A percentile compares a stretch with the other conserved stretches of the same genome.
These are phyloP conservation scores for Paramisgurnus dabryanus DNA, from an alignment of 2,113 vertebrate genomes.

Conservation along the genomic window DNA sequence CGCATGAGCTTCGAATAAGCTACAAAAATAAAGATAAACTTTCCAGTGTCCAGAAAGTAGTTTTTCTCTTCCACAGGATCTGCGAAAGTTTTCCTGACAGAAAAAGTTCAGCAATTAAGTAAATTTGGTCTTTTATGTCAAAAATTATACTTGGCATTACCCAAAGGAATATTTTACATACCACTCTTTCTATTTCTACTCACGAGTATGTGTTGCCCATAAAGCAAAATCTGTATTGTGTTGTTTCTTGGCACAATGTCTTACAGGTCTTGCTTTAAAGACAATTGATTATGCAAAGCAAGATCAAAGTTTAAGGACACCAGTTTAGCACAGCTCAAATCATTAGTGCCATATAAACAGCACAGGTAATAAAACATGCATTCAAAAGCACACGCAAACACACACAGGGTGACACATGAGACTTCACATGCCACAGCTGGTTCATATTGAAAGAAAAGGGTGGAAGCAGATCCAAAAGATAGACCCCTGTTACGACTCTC, in stretches of 20 bases:
- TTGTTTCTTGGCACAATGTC: neutral
- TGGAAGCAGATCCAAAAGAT: slow-evolving; percentile 24
- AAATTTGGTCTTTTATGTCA: too few relatives aligned
- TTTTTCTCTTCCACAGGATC: too few relatives aligned
- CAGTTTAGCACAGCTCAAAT: neutral
- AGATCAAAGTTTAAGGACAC: slow-evolving; percentile 37
- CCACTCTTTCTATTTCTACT: too few relatives aligned
- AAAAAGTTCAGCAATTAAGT: too few relatives aligned
- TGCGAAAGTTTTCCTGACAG: too few relatives aligned
- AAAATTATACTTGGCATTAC: too few relatives aligned
- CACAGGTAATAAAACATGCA: slow-evolving; percentile 38
- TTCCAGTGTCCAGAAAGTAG: too few relatives aligned
- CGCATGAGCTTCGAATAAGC: too few relatives aligned
- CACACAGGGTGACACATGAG: slow-evolving; percentile 25
- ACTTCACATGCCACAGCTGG: slow-evolving; percentile 51
- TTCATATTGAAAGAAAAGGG: slow-evolving; percentile 49
- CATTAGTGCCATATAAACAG: slow-evolving; percentile 42
- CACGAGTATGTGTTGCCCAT: too few relatives aligned
- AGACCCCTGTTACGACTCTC: slow-evolving; percentile 46
- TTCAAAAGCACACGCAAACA: neutral
- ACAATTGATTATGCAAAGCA: slow-evolving; percentile 13
- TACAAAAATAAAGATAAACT: too few relatives aligned
- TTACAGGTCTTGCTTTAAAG: neutral
- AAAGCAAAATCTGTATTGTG: too few relatives aligned
- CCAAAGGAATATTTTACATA: too few relatives aligned